Conservation (phyloP, 2,113 vertebrate genomes). For the Raja brachyura region DNA sequence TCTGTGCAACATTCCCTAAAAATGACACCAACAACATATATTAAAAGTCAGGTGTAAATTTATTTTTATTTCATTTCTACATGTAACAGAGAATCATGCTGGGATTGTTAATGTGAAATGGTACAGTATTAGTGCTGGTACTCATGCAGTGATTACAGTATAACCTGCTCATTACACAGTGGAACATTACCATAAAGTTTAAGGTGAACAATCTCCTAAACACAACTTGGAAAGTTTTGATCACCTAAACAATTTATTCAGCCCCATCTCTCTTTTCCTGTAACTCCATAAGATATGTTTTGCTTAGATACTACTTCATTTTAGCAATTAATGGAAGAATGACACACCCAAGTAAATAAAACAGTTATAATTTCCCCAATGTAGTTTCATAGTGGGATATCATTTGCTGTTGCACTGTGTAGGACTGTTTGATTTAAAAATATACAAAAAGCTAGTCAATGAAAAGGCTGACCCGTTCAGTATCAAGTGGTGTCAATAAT, state of each 20-base stretch:
- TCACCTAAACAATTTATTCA: background rate
- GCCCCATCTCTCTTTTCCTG: no score
- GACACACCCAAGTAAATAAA: background rate
- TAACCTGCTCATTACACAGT: conserved; percentile 32
- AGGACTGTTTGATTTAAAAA: background rate
- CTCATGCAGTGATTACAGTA: conserved; percentile 34
- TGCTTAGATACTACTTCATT: background rate
- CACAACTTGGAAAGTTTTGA: conserved; percentile 22
- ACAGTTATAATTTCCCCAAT: background rate
- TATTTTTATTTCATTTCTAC: conserved; percentile 36
- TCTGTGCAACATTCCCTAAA: background rate
- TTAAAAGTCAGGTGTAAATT: conserved; percentile 32
- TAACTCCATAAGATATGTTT: background rate
- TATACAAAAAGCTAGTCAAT: background rate
- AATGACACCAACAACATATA: conserved; percentile 9
- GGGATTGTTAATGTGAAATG: conserved; percentile 32
- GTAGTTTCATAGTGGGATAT: background rate
- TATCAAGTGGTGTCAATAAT: background rate
- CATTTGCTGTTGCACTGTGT: background rate
- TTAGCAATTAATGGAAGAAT: background rate
- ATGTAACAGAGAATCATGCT: conserved; percentile 33
- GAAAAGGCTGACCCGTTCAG: background rate
- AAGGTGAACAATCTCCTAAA: conserved; percentile 20
- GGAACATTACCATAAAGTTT: background rate
- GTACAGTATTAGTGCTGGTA: conserved; percentile 29